phyloP scores from a whole-genome alignment of 2,797 vertebrate species.

The Scolopax bukidnonensis region DNA sequence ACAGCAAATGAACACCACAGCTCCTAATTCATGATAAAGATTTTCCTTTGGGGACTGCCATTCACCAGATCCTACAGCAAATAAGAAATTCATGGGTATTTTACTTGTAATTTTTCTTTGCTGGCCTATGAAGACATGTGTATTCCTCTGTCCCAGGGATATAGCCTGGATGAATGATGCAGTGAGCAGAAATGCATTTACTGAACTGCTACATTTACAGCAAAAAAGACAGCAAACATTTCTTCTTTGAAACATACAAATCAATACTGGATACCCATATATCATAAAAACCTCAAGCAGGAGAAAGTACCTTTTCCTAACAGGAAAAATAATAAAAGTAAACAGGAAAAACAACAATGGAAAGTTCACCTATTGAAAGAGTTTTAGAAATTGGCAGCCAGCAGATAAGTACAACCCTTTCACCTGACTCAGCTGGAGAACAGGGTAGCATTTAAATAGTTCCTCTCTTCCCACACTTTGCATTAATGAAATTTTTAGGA shows the following conservation, averaged over 20 bases:
- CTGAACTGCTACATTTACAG: constrained; percentile 17
- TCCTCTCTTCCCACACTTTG: background rate
- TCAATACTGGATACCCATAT: background rate
- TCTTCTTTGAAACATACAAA: constrained; percentile 25
- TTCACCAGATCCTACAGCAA: constrained; percentile 13
- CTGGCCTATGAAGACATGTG: background rate
- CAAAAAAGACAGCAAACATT: constrained; percentile 13
- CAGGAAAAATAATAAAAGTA: background rate
- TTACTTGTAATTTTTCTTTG: constrained; percentile 48
- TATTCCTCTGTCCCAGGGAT: background rate
- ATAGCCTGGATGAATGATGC: background rate
- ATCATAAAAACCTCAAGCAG: constrained; percentile 51
- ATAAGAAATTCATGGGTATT: constrained; percentile 39
- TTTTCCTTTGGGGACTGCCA: constrained; percentile 3
- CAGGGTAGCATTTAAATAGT: background rate
- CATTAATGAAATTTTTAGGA: background rate
- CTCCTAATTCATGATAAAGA: constrained; percentile 21
- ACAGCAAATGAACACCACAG: constrained; percentile 4
- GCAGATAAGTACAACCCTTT: background rate
- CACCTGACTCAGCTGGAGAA: background rate
- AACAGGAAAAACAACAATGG: background rate
- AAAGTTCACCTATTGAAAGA: background rate
- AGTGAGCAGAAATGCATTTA: constrained; percentile 3
- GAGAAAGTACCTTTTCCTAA: background rate
- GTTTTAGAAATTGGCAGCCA: background rate